Base-by-base conservation (phyloP, 2,888 invertebrate genomes). In the Boloria euphrosyne region DNA sequence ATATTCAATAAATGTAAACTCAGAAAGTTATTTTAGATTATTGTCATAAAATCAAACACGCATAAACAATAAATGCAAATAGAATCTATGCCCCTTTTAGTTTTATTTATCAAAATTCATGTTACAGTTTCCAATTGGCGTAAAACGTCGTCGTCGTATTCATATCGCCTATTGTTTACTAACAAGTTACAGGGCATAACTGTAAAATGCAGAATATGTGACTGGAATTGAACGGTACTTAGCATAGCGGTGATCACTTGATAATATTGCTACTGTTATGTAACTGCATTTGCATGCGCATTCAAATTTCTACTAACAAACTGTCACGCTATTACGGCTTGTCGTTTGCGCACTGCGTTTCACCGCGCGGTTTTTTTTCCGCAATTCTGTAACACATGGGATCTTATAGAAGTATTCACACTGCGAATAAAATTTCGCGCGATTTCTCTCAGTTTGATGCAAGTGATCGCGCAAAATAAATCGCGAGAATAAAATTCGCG, bases 181-280 rank as follows among this genome's bases (percentile, higher is more conserved):
- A 64, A 51, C 63, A 51, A 58, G 46, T 53, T 47, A 16, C 60
- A 43, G 13, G 49, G 13, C 13, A 38, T 63, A 57, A 63, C 57
- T 27, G 63, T 51, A 46, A 63, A 50, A 57, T 57, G 51, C 50
- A 43, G 57, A 44, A 44, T 58, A 58, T 58, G 63, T 64, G 63
- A 64, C 63, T 13, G n/a, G 57, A 57, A 58, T 58, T 27, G 51
- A 17, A 59, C 46, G n/a, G 58, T 59, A 31, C 46, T 59, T 44
- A 57, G n/a, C 49, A 2, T 59, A 31, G 58, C 58, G 58, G 58
- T 49, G 22, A 59, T 59, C 47, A 59, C 47, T 59, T 31, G 47
- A 27, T 47, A 17, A 31, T 31, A 58, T 27, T 3, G 3, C n/a
- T 27, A n/a, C 17, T 44, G 10, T 27, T 16, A 27, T 58, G 2